Percentiles rank a stretch among this genome's conserved stretches.
Conservation (phyloP, 2,888 invertebrate genomes). For the Coleophora flavipennella region DNA sequence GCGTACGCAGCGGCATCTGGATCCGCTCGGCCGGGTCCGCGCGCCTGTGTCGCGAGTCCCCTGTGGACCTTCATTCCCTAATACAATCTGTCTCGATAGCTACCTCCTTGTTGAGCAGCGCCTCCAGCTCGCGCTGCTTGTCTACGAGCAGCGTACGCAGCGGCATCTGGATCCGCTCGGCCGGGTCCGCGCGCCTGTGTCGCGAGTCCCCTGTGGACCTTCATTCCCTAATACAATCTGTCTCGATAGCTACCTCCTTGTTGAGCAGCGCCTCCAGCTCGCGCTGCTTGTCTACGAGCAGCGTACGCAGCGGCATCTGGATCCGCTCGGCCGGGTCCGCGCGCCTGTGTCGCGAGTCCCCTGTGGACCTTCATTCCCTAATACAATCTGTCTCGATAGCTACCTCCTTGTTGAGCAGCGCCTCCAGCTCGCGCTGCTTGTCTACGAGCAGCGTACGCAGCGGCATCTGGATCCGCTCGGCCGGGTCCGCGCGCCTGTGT, state of each 20-base stretch:
- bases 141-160: constrained; percentile 73
- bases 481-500: constrained; percentile 30
- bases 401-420: constrained; percentile 76
- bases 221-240: too few relatives aligned
- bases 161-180: constrained; percentile 66
- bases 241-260: constrained; percentile 75
- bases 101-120: constrained; percentile 76
- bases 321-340: constrained; percentile 59
- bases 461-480: constrained; percentile 66
- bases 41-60: constrained; percentile 21
- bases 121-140: constrained; percentile 77
- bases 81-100: too few relatives aligned
- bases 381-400: too few relatives aligned
- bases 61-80: too few relatives aligned
- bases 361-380: too few relatives aligned
- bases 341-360: constrained; percentile 21
- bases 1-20: constrained; percentile 67
- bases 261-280: constrained; percentile 78
- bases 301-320: constrained; percentile 67
- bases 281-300: constrained; percentile 75
- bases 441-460: constrained; percentile 73
- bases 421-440: constrained; percentile 77
- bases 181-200: constrained; percentile 30
- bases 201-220: constrained; percentile 24
- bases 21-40: constrained; percentile 59